Evolutionary conservation across 2,888 invertebrate species (phyloP).

Genomic region (Dendrolimus pini): DNA sequence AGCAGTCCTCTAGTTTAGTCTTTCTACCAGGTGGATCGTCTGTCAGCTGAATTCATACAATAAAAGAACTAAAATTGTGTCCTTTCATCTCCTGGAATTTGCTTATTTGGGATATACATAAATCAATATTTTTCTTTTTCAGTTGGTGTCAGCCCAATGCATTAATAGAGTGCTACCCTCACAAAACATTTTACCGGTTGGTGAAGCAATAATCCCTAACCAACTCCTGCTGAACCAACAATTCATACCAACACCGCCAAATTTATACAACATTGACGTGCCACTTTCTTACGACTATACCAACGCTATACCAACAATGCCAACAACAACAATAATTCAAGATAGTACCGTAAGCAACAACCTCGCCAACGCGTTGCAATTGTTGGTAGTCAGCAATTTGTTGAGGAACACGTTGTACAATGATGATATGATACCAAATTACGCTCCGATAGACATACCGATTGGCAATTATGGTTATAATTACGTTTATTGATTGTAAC

Average conservation of each 20-base stretch:
- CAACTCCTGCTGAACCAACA: slow-evolving; percentile 25
- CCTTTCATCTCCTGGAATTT: too few relatives aligned
- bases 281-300: slow-evolving; percentile 3
- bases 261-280: slow-evolving; percentile 2
- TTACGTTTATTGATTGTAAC: slow-evolving; percentile 22
- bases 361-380: slow-evolving; percentile 52
- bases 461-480: slow-evolving; percentile 17
- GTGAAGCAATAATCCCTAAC: slow-evolving; percentile 26
- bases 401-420: slow-evolving; percentile 43
- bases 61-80: too few relatives aligned
- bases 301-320: slow-evolving; percentile 12
- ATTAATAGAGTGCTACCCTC: slow-evolving; percentile 33
- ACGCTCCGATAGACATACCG: slow-evolving; percentile 14
- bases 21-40: too few relatives aligned
- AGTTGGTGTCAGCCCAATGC: slow-evolving; percentile 36
- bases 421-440: slow-evolving; percentile 21
- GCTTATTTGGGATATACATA: too few relatives aligned
- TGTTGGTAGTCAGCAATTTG: slow-evolving; percentile 53
- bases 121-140: slow-evolving; percentile 15
- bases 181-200: slow-evolving; percentile 23
- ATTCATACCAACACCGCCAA: slow-evolving; percentile 9
- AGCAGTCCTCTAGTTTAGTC: too few relatives aligned
- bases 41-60: too few relatives aligned
- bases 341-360: slow-evolving; percentile 57
- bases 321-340: slow-evolving; percentile 39